Conservation (phyloP, 2,113 vertebrate genomes). For the Platichthys stellatus region DNA sequence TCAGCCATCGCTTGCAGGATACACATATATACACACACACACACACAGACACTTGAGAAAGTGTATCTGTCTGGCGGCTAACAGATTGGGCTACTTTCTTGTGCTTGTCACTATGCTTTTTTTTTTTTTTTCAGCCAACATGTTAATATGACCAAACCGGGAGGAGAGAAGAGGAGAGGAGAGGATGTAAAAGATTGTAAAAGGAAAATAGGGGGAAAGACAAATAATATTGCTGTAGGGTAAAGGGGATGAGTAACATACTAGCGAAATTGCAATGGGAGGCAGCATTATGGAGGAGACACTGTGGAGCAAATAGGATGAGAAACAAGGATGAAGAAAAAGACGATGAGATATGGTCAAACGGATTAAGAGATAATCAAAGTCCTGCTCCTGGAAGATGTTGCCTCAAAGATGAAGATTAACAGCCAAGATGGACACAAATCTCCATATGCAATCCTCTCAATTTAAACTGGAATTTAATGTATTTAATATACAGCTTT, state of each 20-base stretch:
- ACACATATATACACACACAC: slow-evolving; percentile 38
- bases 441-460: slow-evolving; percentile 1
- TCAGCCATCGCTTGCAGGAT: slow-evolving; percentile 66
- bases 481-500: slow-evolving; percentile 26
- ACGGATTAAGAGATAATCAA: slow-evolving; percentile 29
- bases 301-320: slow-evolving; percentile 8
- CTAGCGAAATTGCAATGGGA: slow-evolving; percentile 27
- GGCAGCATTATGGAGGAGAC: slow-evolving; percentile 19
- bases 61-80: slow-evolving; percentile 50
- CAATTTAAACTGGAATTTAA: slow-evolving; percentile 5
- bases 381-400: slow-evolving; percentile 16
- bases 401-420: slow-evolving; percentile 27
- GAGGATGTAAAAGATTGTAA: background rate
- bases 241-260: slow-evolving; percentile 32
- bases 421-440: slow-evolving; percentile 9
- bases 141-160: slow-evolving; percentile 53
- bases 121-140: slow-evolving; percentile 33
- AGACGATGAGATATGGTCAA: slow-evolving; percentile 14
- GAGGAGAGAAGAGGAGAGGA: slow-evolving; percentile 10
- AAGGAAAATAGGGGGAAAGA: slow-evolving; percentile 10
- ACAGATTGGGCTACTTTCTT: slow-evolving; percentile 58
- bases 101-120: slow-evolving; percentile 45
- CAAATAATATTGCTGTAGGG: slow-evolving; percentile 16
- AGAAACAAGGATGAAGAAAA: slow-evolving; percentile 18
- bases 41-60: slow-evolving; percentile 44